Base-by-base conservation (phyloP, 2,113 vertebrate species). In the Pyrgilauda ruficollis region DNA sequence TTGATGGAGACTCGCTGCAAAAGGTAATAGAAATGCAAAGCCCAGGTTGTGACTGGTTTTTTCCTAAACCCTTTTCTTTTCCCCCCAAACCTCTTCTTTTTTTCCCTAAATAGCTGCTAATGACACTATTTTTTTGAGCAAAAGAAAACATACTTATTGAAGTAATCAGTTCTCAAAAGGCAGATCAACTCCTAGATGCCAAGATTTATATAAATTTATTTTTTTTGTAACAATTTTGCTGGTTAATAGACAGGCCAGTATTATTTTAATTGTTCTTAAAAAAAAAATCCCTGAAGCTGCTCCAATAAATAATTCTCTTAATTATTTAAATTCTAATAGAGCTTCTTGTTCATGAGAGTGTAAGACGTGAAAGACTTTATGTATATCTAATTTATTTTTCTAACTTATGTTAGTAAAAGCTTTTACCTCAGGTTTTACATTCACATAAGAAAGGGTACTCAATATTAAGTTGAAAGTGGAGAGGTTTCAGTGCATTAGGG, bases 1-100 rank as follows among this genome's bases (percentile, higher is more conserved):
- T 99, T 69, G 96, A 98, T 82, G 99, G 98, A 74, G 97, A 85
- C 47, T 82, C 43, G 62, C 91, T 99, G 64, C 98, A 99, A 78
- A 99, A 99, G 99, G 99, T 99, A 89, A 87, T 58, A 11, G n/a
- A 66, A 67, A 33, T 78, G 16, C 10, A n/a, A 83, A 62, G 26
- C 22, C 15, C 11, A 6, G 8, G 27, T 37, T 53, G 47, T 72
- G 44, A 17, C 19, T 69, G 3, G 15, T 58, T 23, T 23, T 77
- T 80, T 37, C 2, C 21, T 4, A 55, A 80, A 6, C n/a, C 35
- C 13, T 37, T 37, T 37, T 37, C 52, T 37, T 37, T 37, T 9
- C 9, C 31, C 9, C 31, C 31, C 21, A 5, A 58, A 35, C 33
- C 8, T 56, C 23, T 56, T 27, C 18, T 26, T 53, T 24, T 26